phyloP scores from a whole-genome alignment of 1,140 invertebrate genomes.

The Saccostrea cuccullata region DNA sequence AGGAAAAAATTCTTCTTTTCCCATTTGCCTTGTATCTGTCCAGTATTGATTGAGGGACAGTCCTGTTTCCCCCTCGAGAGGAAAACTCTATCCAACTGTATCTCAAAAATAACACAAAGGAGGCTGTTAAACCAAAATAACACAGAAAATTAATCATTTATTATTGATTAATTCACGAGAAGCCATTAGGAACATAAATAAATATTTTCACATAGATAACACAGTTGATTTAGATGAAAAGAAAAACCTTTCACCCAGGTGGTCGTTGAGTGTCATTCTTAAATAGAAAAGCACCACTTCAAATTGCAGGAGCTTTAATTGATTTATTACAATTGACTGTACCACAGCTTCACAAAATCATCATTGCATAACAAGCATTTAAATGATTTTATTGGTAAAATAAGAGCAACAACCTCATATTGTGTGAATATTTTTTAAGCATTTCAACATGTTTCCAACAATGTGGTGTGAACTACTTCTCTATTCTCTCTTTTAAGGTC shows the following conservation, averaged over 20 bases:
- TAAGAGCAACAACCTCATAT: too few species aligned
- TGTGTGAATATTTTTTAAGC: too few species aligned
- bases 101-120: slow-evolving; percentile 12
- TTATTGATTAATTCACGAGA: slow-evolving; percentile 21
- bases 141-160: slow-evolving; percentile 18
- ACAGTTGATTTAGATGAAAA: background rate
- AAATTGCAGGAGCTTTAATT: background rate
- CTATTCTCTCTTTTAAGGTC: too few species aligned
- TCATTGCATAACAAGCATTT: too few species aligned
- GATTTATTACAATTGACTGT: background rate
- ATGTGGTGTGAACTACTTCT: too few species aligned
- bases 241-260: background rate
- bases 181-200: slow-evolving; percentile 23
- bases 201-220: slow-evolving; percentile 25
- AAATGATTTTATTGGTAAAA: too few species aligned
- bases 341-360: background rate
- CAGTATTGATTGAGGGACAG: background rate
- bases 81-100: background rate
- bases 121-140: background rate
- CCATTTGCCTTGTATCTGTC: background rate
- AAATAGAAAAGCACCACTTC: background rate
- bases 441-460: too few species aligned
- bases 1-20: background rate
- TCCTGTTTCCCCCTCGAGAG: background rate
- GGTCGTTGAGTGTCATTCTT: background rate